Base-by-base conservation (phyloP, 2,113 vertebrate species). In the Piaya cayana region DNA sequence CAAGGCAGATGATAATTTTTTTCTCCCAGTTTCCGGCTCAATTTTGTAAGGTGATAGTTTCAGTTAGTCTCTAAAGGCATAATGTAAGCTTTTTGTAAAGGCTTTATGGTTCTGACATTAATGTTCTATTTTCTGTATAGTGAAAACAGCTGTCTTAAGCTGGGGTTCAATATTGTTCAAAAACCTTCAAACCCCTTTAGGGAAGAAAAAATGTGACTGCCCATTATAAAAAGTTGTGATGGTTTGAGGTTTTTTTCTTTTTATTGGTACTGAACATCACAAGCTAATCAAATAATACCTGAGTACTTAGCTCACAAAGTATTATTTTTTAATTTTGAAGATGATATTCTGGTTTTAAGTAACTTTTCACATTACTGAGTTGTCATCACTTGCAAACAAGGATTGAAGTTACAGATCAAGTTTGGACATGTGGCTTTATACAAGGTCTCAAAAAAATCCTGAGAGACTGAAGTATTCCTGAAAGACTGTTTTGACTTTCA, bases 401-500 rank as follows among this genome's bases (percentile, higher is more conserved):
- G 56, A 59, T 82, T 94, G 88, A 88, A 93, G 36, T 81, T 85
- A 74, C 68, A 70, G 63, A 90, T 81, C 94, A 79, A 25, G 88
- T 97, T 71, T 84, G 72, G 43, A 64, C 88, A 42, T 71, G 91
- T 58, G 65, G 21, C 43, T 88, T 92, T 93, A 74, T 49, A 75
- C 72, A 78, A 86, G 34, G 65, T 86, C 65, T 93, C 56, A 36
- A 62, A 71, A 80, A 92, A 52, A 89, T 93, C 45, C 30, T 32
- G 74, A 64, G 43, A 62, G 34, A 32, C 43, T 82, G 49, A 94
- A 78, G 81, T 94, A 78, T 75, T 82, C 43, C 36, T 56, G 80
- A 93, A 93, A 86, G 26, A 68, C 43, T 88, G 45, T 75, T 94
- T 92, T 91, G 77, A 89, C 80, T 96, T 92, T 88, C 47, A 75